phyloP scores from a whole-genome alignment of 2,113 vertebrate genomes.

The Poeciliopsis turrubarensis region DNA sequence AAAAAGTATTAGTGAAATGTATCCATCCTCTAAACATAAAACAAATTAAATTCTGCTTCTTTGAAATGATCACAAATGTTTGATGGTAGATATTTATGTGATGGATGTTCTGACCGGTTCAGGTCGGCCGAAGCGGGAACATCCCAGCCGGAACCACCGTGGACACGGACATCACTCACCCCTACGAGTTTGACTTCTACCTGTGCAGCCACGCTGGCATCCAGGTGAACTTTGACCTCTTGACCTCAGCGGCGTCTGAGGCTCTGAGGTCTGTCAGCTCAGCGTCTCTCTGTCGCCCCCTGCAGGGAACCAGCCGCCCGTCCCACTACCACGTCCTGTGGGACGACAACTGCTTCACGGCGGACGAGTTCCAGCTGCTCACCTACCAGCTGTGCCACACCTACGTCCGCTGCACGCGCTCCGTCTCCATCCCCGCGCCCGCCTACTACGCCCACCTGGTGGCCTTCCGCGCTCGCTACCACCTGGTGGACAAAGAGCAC shows the following conservation, averaged over 20 bases:
- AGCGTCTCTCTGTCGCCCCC: background rate
- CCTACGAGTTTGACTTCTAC: slow-evolving; percentile 98
- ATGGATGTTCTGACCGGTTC: background rate
- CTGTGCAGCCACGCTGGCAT: slow-evolving; percentile 99
- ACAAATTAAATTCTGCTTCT: too few relatives aligned
- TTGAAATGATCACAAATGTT: too few relatives aligned
- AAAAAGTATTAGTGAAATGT: too few relatives aligned
- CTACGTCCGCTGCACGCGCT: slow-evolving; percentile 95
- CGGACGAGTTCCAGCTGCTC: slow-evolving; percentile 96
- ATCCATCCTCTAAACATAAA: too few relatives aligned
- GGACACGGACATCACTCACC: slow-evolving; percentile 97
- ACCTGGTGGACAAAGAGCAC: slow-evolving; percentile 97
- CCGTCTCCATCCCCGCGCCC: slow-evolving; percentile 95
- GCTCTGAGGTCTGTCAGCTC: too few relatives aligned
- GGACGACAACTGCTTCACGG: slow-evolving; percentile 97
- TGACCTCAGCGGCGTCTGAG: too few relatives aligned
- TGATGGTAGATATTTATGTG: too few relatives aligned
- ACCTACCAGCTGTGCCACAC: slow-evolving; percentile 99
- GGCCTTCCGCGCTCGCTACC: slow-evolving; percentile 95
- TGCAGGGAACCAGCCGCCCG: slow-evolving; percentile 93
- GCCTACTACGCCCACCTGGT: slow-evolving; percentile 97
- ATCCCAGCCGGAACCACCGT: slow-evolving; percentile 97
- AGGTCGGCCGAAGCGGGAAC: slow-evolving; percentile 98
- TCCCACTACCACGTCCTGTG: slow-evolving; percentile 97
- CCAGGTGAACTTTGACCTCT: slow-evolving; percentile 78